Percentiles rank a stretch among this genome's conserved stretches.
Conservation (phyloP, 1,140 invertebrate genomes). For the Neocloeon triangulifer region DNA sequence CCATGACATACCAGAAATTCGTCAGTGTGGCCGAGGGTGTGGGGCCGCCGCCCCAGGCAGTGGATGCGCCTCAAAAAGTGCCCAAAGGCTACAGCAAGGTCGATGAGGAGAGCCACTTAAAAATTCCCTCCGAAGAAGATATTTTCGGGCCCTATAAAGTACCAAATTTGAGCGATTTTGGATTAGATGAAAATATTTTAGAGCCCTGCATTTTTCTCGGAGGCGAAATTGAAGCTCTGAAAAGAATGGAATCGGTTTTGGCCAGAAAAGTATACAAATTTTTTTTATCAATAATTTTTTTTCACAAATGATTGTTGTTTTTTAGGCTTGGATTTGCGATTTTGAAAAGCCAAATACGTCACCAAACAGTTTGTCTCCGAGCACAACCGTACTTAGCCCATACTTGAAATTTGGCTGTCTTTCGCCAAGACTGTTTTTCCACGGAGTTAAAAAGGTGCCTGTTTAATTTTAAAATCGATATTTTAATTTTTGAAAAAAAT, state of each 20-base stretch:
- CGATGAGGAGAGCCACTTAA: constrained; percentile 13
- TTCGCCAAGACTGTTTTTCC: constrained; percentile 37
- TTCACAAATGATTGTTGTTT: constrained; percentile 1
- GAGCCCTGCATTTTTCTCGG: constrained; percentile 29
- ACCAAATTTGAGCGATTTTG: constrained; percentile 32
- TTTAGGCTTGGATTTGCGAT: constrained; percentile 33
- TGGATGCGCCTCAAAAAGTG: constrained; percentile 21
- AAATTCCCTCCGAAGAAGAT: neutral
- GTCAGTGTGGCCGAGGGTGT: constrained; percentile 30
- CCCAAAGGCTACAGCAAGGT: constrained; percentile 19
- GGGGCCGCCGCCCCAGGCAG: constrained; percentile 23
- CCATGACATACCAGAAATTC: constrained; percentile 48
- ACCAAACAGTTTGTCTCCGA: constrained; percentile 42
- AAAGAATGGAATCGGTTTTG: constrained; percentile 31
- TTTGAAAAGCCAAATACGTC: constrained; percentile 54
- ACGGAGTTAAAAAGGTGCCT: constrained; percentile 27
- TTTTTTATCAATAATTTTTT: neutral
- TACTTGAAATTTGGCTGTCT: constrained; percentile 53
- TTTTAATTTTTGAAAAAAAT: constrained; percentile 5
- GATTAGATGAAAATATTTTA: constrained; percentile 20
- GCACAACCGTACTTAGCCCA: constrained; percentile 47
- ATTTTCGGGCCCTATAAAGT: constrained; percentile 23
- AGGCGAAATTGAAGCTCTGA: constrained; percentile 42
- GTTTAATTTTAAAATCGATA: neutral
- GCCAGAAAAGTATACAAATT: constrained; percentile 19